Evolutionary conservation across 1,140 invertebrate genomes (phyloP).

Genomic region (Platorchestia sp.): DNA sequence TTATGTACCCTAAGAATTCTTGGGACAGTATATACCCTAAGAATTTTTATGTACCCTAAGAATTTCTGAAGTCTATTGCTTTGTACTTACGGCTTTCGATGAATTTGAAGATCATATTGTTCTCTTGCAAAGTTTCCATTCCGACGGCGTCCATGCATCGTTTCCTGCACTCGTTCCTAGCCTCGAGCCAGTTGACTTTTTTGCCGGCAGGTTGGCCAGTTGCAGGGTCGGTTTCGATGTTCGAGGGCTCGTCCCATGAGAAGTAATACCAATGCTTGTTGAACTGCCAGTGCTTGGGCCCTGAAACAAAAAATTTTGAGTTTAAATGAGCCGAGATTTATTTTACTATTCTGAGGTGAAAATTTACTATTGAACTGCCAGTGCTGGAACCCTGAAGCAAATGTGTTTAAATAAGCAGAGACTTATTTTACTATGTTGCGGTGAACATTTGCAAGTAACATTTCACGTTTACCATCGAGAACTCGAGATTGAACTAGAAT

Average conservation of each 20-base stretch:
- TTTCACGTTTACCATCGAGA: neutral
- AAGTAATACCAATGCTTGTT: slow-evolving; percentile 90
- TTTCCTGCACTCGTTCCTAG: slow-evolving; percentile 88
- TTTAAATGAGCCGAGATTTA: neutral
- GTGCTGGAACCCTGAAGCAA: slow-evolving; percentile 85
- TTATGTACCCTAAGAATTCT: too few relatives aligned
- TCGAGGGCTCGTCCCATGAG: slow-evolving; percentile 77
- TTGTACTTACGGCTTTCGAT: slow-evolving; percentile 82
- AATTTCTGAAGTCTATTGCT: neutral
- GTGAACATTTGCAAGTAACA: neutral
- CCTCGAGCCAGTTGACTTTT: slow-evolving; percentile 91
- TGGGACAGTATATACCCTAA: too few relatives aligned
- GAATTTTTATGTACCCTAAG: too few relatives aligned
- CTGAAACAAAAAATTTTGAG: slow-evolving; percentile 73
- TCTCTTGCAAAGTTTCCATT: slow-evolving; percentile 89
- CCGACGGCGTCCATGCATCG: slow-evolving; percentile 94
- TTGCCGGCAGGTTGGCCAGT: slow-evolving; percentile 73
- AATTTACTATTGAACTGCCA: slow-evolving; percentile 80
- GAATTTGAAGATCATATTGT: slow-evolving; percentile 87
- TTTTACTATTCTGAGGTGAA: neutral
- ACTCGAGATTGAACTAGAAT: neutral
- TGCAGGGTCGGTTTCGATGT: slow-evolving; percentile 57
- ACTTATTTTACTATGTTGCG: neutral
- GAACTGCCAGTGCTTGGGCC: slow-evolving; percentile 90
- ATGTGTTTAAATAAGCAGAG: neutral